Percentiles rank a stretch among this genome's conserved stretches.
Conservation (phyloP, 1,140 invertebrate genomes). For the Solenopsis fugax region DNA sequence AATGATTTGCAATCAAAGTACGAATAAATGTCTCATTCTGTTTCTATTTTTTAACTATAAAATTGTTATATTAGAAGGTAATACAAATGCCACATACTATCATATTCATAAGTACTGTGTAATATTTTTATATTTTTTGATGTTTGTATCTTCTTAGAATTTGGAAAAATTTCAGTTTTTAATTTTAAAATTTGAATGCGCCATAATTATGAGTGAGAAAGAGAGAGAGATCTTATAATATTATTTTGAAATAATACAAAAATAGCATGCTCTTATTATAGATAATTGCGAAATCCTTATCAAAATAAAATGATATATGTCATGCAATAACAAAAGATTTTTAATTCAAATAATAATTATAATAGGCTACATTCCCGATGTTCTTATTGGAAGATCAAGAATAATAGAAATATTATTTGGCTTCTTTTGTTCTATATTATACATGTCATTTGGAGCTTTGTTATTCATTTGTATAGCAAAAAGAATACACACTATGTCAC, state of each 20-base stretch:
- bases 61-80: not conserved
- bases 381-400: constrained; percentile 91
- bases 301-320: not conserved
- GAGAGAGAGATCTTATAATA: not conserved
- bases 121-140: not conserved
- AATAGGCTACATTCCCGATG: not conserved
- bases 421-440: constrained; percentile 55
- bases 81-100: not conserved
- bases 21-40: constrained; percentile 3
- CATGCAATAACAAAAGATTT: not conserved
- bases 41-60: not conserved
- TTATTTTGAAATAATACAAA: not conserved
- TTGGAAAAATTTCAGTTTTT: not conserved
- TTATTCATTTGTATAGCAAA: constrained; percentile 63
- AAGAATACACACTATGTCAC: not conserved
- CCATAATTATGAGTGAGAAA: not conserved
- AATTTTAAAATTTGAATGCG: not conserved
- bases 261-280: not conserved
- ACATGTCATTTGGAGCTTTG: constrained; percentile 48
- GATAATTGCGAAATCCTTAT: not conserved
- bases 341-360: constrained; percentile 1
- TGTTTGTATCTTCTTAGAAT: not conserved
- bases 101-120: not conserved
- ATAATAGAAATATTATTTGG: constrained; percentile 73
- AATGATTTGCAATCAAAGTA: constrained; percentile 54